These are phyloP conservation scores for Campylorhamphus procurvoides DNA, from an alignment of 2,113 vertebrate genomes.

Conservation along the genomic window DNA sequence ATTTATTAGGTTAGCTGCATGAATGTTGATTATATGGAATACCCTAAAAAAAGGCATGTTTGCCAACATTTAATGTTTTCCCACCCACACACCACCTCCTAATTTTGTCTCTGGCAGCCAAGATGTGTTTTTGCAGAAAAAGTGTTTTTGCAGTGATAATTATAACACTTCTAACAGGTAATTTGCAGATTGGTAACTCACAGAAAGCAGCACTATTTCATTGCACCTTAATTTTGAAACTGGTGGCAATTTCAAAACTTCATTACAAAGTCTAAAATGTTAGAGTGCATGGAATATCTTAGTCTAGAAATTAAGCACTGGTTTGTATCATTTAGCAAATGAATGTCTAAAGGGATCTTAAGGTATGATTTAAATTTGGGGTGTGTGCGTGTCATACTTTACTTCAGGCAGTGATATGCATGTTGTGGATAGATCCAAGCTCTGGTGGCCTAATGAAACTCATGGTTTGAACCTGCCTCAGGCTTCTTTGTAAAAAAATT, in stretches of 20 bases:
- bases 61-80: slow-evolving; percentile 65
- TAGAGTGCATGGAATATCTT: neutral
- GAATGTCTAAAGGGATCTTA: neutral
- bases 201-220: neutral
- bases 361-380: neutral
- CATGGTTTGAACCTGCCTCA: neutral
- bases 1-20: slow-evolving; percentile 8
- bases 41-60: slow-evolving; percentile 47
- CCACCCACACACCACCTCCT: slow-evolving; percentile 24
- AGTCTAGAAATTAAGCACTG: neutral
- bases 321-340: neutral
- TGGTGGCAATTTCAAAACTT: neutral
- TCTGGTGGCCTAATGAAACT: neutral
- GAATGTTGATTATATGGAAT: slow-evolving; percentile 28
- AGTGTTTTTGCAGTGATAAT: slow-evolving; percentile 38
- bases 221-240: neutral
- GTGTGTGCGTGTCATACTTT: neutral
- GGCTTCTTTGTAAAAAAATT: neutral
- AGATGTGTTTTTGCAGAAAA: slow-evolving; percentile 43
- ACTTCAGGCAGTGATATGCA: neutral
- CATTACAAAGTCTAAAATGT: neutral
- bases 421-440: neutral
- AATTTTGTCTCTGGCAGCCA: slow-evolving; percentile 50
- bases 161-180: slow-evolving; percentile 3
- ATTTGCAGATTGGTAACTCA: slow-evolving; percentile 28